These are phyloP conservation scores for Eristalinus sepulchralis DNA, from an alignment of 2,888 invertebrate genomes.

Conservation along the genomic window DNA sequence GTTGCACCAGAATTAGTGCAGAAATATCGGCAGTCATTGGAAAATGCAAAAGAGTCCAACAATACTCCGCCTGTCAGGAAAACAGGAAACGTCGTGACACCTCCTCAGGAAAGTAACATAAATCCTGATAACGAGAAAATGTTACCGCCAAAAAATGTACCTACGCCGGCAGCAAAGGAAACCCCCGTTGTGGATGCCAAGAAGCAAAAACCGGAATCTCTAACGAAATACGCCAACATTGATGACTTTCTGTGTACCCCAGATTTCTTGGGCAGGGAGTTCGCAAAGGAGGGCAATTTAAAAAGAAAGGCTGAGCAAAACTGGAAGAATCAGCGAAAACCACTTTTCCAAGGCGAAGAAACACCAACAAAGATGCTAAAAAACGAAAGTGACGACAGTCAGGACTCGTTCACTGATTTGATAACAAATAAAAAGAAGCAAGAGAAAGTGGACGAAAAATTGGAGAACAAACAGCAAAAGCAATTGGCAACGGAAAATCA, in stretches of 20 bases:
- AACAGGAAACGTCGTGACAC: background rate
- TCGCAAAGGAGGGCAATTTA: conserved; percentile 27
- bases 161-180: background rate
- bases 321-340: conserved; percentile 48
- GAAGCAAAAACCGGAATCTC: background rate
- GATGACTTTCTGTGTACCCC: conserved; percentile 49
- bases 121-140: background rate
- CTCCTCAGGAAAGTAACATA: background rate
- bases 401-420: conserved; percentile 37
- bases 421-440: conserved; percentile 1
- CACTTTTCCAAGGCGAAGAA: conserved; percentile 27
- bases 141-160: background rate
- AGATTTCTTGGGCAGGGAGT: conserved; percentile 40
- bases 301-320: conserved; percentile 36
- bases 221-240: conserved; percentile 5
- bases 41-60: background rate
- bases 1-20: conserved; percentile 47
- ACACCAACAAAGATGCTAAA: background rate
- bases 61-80: background rate
- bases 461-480: background rate
- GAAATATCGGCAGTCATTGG: conserved; percentile 20
- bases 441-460: background rate
- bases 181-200: background rate
- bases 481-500: background rate
- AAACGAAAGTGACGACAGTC: conserved; percentile 24